Percentiles rank a stretch among this genome's conserved stretches.
Conservation (phyloP, 2,888 invertebrate species). For the Chloromyia formosa region DNA sequence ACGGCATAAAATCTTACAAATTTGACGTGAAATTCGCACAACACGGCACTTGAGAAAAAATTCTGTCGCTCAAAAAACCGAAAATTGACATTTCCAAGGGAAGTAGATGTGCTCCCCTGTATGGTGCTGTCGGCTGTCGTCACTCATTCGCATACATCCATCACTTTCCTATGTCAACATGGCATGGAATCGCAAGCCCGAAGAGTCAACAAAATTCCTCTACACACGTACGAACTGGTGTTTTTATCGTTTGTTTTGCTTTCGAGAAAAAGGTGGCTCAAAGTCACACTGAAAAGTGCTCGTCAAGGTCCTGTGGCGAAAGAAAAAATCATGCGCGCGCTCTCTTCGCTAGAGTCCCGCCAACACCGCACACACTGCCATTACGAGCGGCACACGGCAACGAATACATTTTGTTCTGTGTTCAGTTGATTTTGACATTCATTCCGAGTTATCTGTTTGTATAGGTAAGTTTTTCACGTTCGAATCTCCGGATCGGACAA, state of each 20-base stretch:
- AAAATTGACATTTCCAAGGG: slow-evolving; percentile 28
- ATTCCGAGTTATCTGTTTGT: background rate
- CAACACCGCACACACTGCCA: background rate
- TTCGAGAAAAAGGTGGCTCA: slow-evolving; percentile 20
- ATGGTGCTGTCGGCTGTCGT: slow-evolving; percentile 1
- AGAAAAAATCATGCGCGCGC: slow-evolving; percentile 2
- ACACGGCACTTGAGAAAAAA: background rate
- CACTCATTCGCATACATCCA: slow-evolving; percentile 16
- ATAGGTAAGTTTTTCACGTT: background rate
- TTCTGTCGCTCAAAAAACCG: background rate
- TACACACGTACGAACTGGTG: background rate
- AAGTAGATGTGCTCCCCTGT: background rate
- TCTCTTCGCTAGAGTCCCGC: background rate
- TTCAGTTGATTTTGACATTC: slow-evolving; percentile 34
- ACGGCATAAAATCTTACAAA: background rate
- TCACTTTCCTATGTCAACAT: slow-evolving; percentile 8
- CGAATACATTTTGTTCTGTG: background rate
- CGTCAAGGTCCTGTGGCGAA: slow-evolving; percentile 33
- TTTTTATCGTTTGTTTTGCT: slow-evolving; percentile 18
- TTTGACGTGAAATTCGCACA: background rate
- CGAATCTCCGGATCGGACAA: slow-evolving; percentile 1
- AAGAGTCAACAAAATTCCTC: slow-evolving; percentile 10
- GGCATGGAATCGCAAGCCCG: background rate
- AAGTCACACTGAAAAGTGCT: slow-evolving; percentile 28
- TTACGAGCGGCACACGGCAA: background rate